Conservation (phyloP, 2,797 vertebrate species). For the Hylomyscus alleni region DNA sequence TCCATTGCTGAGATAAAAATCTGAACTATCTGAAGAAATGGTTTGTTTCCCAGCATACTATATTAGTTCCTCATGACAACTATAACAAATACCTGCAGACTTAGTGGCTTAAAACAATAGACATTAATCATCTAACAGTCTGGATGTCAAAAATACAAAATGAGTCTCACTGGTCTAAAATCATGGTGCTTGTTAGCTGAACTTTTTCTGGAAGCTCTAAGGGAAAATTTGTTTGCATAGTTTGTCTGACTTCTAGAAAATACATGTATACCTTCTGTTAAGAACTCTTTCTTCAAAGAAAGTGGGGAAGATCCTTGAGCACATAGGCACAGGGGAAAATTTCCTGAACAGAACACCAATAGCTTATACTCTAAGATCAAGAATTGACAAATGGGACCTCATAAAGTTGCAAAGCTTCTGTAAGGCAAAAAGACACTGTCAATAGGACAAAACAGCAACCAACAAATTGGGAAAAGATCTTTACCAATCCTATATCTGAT, state of each 20-base stretch:
- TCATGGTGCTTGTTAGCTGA: neutral
- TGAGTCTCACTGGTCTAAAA: slow-evolving; percentile 30
- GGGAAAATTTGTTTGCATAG: neutral
- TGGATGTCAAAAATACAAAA: slow-evolving; percentile 6
- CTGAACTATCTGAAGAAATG: slow-evolving; percentile 1
- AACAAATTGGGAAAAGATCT: too few relatives aligned
- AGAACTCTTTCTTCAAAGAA: neutral
- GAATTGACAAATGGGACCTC: too few relatives aligned
- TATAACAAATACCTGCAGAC: slow-evolving; percentile 43
- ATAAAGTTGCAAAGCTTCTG: too few relatives aligned
- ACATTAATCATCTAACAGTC: neutral
- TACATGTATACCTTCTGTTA: neutral
- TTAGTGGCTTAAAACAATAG: neutral
- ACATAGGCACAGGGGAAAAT: too few relatives aligned
- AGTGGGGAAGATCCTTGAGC: too few relatives aligned
- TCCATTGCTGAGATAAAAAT: slow-evolving; percentile 40
- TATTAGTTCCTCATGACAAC: neutral
- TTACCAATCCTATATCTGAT: too few relatives aligned
- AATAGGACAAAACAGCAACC: too few relatives aligned
- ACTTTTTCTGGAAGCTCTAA: neutral
- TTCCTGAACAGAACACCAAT: too few relatives aligned
- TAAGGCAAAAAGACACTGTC: too few relatives aligned
- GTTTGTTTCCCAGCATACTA: neutral
- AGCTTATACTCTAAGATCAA: too few relatives aligned
- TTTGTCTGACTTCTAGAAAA: neutral